Percentiles rank a stretch among this genome's conserved stretches.
Conservation (phyloP, 2,888 invertebrate genomes). For the Agrochola circellaris region DNA sequence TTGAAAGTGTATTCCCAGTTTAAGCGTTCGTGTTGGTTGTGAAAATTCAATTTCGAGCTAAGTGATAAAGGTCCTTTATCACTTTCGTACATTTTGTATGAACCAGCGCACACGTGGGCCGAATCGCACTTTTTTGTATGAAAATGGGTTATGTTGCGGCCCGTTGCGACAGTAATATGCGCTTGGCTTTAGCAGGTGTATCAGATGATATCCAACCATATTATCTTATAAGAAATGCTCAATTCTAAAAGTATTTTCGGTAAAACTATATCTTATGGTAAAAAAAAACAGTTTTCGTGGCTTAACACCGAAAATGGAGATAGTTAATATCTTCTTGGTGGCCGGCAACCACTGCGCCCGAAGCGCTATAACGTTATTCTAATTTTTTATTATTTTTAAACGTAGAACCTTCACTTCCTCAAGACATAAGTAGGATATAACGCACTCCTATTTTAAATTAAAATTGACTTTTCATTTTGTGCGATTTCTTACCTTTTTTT, state of each 20-base stretch:
- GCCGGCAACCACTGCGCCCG: slow-evolving; percentile 33
- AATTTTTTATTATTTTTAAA: slow-evolving; percentile 52
- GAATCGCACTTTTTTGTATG: neutral
- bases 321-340: slow-evolving; percentile 59
- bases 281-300: slow-evolving; percentile 13
- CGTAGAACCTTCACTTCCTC: slow-evolving; percentile 22
- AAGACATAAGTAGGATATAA: slow-evolving; percentile 9
- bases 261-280: neutral
- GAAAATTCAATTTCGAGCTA: neutral
- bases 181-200: neutral
- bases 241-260: neutral
- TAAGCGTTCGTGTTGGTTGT: neutral
- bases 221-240: neutral
- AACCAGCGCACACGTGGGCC: neutral
- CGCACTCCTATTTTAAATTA: neutral
- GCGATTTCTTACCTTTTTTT: too few relatives aligned
- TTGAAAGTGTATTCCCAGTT: neutral
- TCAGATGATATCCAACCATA: neutral
- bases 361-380: slow-evolving; percentile 47
- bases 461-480: neutral
- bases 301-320: slow-evolving; percentile 43
- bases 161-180: neutral
- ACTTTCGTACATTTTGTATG: neutral
- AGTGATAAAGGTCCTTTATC: neutral
- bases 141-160: neutral